Conservation (phyloP, 2,888 invertebrate species). For the Hirtodrosophila histrioides region DNA sequence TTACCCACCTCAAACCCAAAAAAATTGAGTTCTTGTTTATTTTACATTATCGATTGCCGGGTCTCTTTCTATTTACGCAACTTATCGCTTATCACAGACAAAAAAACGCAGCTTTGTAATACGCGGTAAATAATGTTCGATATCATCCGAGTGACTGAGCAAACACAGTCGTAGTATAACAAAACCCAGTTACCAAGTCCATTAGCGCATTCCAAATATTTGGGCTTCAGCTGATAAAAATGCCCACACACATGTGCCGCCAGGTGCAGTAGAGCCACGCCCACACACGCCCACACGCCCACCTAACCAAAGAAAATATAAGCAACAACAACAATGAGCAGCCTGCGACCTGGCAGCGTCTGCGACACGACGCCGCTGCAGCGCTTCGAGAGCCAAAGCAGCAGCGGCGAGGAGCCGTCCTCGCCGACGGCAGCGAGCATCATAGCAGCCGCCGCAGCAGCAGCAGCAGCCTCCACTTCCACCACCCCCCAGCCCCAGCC, state of each 20-base stretch:
- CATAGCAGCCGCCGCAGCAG: slow-evolving; percentile 48
- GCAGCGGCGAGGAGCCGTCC: slow-evolving; percentile 80
- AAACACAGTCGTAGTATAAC: slow-evolving; percentile 34
- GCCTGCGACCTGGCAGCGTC: slow-evolving; percentile 74
- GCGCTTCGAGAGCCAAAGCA: slow-evolving; percentile 79
- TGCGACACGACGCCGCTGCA: slow-evolving; percentile 81
- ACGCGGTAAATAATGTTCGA: slow-evolving; percentile 2
- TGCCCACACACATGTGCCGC: slow-evolving; percentile 55
- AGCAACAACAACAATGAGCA: slow-evolving; percentile 52
- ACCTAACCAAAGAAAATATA: background rate
- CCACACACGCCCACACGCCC: slow-evolving; percentile 6
- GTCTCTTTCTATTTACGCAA: slow-evolving; percentile 30
- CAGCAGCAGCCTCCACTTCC: slow-evolving; percentile 20
- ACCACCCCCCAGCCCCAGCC: slow-evolving; percentile 21
- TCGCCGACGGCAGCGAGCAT: slow-evolving; percentile 70
- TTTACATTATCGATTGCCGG: slow-evolving; percentile 57
- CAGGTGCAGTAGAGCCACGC: slow-evolving; percentile 58
- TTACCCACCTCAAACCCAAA: slow-evolving; percentile 19
- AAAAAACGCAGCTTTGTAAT: slow-evolving; percentile 12
- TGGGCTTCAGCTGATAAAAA: slow-evolving; percentile 49
- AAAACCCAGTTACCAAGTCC: slow-evolving; percentile 33
- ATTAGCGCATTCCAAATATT: slow-evolving; percentile 73
- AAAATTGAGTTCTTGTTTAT: slow-evolving; percentile 53
- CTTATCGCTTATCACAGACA: slow-evolving; percentile 55
- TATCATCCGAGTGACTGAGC: background rate